These are phyloP conservation scores for Aeoliscus strigatus DNA, from an alignment of 2,797 vertebrate species.

Conservation along the genomic window DNA sequence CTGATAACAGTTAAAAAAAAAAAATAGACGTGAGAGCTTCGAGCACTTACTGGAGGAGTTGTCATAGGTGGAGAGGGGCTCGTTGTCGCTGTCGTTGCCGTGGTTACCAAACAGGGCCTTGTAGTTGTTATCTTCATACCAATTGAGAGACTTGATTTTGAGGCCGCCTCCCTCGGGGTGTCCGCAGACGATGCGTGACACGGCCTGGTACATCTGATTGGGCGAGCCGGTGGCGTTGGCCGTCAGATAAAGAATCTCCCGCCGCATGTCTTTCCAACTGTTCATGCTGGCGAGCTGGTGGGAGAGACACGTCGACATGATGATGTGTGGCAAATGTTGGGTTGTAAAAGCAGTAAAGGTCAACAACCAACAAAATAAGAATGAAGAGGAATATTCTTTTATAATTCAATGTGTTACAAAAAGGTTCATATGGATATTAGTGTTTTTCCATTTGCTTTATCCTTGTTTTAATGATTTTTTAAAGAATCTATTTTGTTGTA, in stretches of 20 bases:
- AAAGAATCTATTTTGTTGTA: no score
- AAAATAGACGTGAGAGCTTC: not conserved
- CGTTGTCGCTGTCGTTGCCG: slow-evolving; percentile 80
- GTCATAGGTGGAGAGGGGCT: slow-evolving; percentile 80
- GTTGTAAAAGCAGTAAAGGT: no score
- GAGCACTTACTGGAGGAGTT: slow-evolving; percentile 89
- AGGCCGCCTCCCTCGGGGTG: slow-evolving; percentile 93
- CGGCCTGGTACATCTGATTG: slow-evolving; percentile 89
- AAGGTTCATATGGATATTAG: no score
- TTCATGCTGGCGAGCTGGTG: slow-evolving; percentile 83
- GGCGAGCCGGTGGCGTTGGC: slow-evolving; percentile 83
- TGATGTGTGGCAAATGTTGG: no score
- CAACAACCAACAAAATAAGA: no score
- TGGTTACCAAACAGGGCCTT: slow-evolving; percentile 92
- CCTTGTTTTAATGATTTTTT: no score
- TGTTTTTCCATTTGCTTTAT: no score
- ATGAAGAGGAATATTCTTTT: no score
- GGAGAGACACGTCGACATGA: slow-evolving; percentile 5
- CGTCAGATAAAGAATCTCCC: slow-evolving; percentile 88
- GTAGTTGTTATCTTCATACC: slow-evolving; percentile 99
- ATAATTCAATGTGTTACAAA: no score
- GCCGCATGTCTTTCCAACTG: slow-evolving; percentile 95
- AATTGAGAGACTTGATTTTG: slow-evolving; percentile 98
- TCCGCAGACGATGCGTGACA: slow-evolving; percentile 93
- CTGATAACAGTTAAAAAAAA: not conserved